phyloP scores from a whole-genome alignment of 1,140 invertebrate genomes.

The Popillia japonica region DNA sequence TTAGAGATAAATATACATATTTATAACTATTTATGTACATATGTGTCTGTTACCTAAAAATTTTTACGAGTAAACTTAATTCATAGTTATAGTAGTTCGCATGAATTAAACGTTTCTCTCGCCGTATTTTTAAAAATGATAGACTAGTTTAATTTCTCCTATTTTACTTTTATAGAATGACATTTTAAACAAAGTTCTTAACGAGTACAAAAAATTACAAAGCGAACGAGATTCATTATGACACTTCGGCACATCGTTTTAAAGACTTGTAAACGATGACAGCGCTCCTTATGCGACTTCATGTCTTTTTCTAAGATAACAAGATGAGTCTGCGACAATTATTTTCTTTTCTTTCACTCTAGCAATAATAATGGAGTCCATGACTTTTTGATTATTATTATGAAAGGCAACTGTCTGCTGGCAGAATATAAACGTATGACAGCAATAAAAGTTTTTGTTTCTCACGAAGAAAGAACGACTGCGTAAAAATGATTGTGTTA shows the following conservation, averaged over 20 bases:
- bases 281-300: background rate
- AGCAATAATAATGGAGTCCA: background rate
- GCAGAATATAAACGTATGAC: background rate
- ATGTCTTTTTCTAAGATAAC: background rate
- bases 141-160: background rate
- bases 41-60: too few species aligned
- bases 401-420: background rate
- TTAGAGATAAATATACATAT: too few species aligned
- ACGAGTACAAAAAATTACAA: background rate
- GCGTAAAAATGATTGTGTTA: background rate
- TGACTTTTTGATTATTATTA: background rate
- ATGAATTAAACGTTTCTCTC: background rate
- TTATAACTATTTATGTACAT: too few species aligned
- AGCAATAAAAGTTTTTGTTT: background rate
- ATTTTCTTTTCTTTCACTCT: background rate
- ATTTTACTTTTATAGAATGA: background rate
- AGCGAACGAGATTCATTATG: background rate
- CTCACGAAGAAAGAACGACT: background rate
- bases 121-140: background rate
- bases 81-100: background rate
- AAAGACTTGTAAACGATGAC: background rate
- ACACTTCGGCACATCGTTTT: constrained; percentile 16
- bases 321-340: constrained; percentile 19
- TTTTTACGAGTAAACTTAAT: background rate
- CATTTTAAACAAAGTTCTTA: background rate